phyloP scores from a whole-genome alignment of 2,888 invertebrate genomes.

The Noctua comes region DNA sequence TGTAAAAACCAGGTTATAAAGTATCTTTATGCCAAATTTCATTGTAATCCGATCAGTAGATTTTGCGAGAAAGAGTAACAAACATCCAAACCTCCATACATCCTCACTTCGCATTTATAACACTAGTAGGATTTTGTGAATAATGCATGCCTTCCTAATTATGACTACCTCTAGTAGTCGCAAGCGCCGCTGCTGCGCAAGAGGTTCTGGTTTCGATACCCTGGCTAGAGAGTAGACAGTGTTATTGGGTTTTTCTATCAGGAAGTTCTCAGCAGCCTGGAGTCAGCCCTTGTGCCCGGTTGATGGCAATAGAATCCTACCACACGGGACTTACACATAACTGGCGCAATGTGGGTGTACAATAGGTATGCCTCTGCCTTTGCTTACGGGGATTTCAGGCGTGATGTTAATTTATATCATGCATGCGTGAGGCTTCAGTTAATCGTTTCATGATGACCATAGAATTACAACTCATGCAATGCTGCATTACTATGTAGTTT shows the following conservation, averaged over 20 bases:
- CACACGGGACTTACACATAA: neutral
- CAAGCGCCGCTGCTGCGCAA: neutral
- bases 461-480: neutral
- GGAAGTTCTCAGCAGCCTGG: neutral
- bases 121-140: slow-evolving; percentile 14
- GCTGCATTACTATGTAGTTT: slow-evolving; percentile 27
- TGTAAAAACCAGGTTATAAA: too few species aligned
- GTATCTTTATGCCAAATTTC: too few species aligned
- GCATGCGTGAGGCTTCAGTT: neutral
- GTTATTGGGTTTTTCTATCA: neutral
- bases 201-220: neutral
- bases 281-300: neutral
- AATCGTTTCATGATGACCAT: neutral
- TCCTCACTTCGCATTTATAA: too few species aligned
- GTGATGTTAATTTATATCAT: neutral
- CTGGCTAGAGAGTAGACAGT: neutral
- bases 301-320: neutral
- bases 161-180: neutral
- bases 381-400: neutral
- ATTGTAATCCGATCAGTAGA: too few species aligned
- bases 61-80: too few species aligned
- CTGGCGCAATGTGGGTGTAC: neutral
- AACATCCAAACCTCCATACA: too few species aligned
- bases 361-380: neutral
- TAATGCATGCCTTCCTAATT: slow-evolving; percentile 4